Conservation (phyloP, 2,797 vertebrate species). For the Hippoglossus hippoglossus region DNA sequence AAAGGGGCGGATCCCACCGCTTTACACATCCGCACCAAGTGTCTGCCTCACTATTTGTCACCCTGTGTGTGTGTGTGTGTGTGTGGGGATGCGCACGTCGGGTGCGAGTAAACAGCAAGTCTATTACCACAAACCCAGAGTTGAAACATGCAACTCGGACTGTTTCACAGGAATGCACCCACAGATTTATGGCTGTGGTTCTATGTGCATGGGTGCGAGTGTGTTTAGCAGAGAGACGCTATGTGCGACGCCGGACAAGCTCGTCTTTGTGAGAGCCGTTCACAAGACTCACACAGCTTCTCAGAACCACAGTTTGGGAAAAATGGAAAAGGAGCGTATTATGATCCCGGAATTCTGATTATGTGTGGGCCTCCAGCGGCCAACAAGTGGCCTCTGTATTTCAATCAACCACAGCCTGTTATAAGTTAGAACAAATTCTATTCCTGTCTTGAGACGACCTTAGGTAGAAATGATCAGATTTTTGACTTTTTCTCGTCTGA, state of each 20-base stretch:
- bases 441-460: conserved; percentile 37
- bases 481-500: conserved; percentile 1
- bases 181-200: conserved; percentile 60
- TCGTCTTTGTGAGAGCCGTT: conserved; percentile 66
- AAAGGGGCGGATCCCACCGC: conserved; percentile 38
- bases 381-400: conserved; percentile 78
- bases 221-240: conserved; percentile 57
- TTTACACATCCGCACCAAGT: conserved; percentile 55
- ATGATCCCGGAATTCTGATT: conserved; percentile 74
- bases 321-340: conserved; percentile 63
- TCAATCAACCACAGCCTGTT: conserved; percentile 52
- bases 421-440: conserved; percentile 55
- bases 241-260: conserved; percentile 64
- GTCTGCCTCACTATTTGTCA: conserved; percentile 28
- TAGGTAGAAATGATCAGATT: not conserved
- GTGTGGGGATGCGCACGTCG: not conserved
- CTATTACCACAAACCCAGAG: conserved; percentile 39
- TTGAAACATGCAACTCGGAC: conserved; percentile 41
- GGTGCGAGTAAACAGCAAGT: conserved; percentile 26
- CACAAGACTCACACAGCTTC: conserved; percentile 52
- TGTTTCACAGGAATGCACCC: conserved; percentile 57
- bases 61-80: conserved; percentile 19
- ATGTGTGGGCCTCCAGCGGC: conserved; percentile 63
- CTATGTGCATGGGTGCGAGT: conserved; percentile 58
- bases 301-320: conserved; percentile 50